Conservation (phyloP, 2,113 vertebrate species). For the Rhizomys pruinosus region DNA sequence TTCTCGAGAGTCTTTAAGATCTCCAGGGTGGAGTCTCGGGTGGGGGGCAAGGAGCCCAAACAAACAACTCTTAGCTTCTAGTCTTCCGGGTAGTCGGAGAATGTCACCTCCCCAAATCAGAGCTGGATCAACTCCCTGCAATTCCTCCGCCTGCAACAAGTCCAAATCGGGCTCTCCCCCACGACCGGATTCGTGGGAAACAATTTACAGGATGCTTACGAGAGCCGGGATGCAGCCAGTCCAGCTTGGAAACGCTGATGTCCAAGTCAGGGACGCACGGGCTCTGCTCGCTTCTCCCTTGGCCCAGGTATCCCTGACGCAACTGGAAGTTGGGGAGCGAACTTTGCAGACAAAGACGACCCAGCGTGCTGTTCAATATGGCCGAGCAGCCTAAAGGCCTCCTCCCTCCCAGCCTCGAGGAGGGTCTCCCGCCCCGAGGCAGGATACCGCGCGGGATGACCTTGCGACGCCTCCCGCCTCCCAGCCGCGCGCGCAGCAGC, state of each 20-base stretch:
- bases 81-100: neutral
- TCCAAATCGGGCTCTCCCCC: neutral
- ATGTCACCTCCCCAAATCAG: neutral
- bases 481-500: neutral
- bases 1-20: slow-evolving; percentile 80
- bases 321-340: neutral
- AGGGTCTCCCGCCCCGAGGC: slow-evolving; percentile 71
- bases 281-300: neutral
- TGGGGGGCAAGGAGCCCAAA: slow-evolving; percentile 15
- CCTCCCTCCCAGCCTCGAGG: slow-evolving; percentile 33
- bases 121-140: neutral
- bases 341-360: slow-evolving; percentile 62
- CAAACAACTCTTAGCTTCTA: neutral
- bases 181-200: neutral
- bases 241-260: neutral
- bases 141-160: neutral
- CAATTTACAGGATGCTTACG: neutral
- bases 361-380: slow-evolving; percentile 54
- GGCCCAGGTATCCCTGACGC: neutral
- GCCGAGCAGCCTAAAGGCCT: slow-evolving; percentile 54
- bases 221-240: neutral
- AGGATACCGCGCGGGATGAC: slow-evolving; percentile 56
- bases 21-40: slow-evolving; percentile 68
- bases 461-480: slow-evolving; percentile 40
- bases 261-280: neutral